Evolutionary conservation across 2,113 vertebrate genomes (phyloP), one percentile per base, ranked within the genome.

Genomic region (Symphodus melops): DNA sequence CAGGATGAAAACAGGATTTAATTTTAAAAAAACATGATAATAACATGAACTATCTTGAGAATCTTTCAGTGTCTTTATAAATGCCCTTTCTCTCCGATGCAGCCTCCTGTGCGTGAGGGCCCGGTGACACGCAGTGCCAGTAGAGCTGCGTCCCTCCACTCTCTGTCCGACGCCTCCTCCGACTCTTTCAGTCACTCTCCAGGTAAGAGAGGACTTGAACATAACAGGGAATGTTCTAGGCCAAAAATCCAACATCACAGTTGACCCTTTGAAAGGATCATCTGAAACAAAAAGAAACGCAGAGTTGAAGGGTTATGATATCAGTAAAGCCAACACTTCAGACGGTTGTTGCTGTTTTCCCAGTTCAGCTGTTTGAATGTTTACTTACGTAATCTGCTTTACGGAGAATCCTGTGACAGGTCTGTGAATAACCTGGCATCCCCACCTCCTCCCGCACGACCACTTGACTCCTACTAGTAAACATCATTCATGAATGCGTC

Each of bases 41-140:
- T n/a, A n/a, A n/a, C n/a, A n/a, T n/a, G n/a, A 44, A 12, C 4
- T 44, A 44, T 13, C 2, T 12, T 13, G 14, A 14, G 46, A 48
- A 7, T 48, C 7, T 7, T 48, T 17, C 7, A 7, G 3, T 1
- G 8, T 57, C 55, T 36, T 25, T 33, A 21, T 17, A 1, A 44
- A 5, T 64, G 9, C 4, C 12, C 9, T 56, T 53, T 68, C 75
- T 41, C 42, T 83, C 48, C 73, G 72, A 68, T 92, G 21, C 82
- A 99, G 98, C 97, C 97, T 71, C 98, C 98, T 0, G 70, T 98
- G 17, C 94, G 97, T 1, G 80, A 61, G 5, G 57, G 39, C 28
- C 25, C 89, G 0, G 51, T 81, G 66, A 92, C 70, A 5, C 93
- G 85, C 19, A 91, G 84, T 3, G 92, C 90, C 9, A 86, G 88